Percentiles rank a stretch among this genome's conserved stretches.
Conservation (phyloP, 2,113 vertebrate genomes). For the Calyptomena viridis region DNA sequence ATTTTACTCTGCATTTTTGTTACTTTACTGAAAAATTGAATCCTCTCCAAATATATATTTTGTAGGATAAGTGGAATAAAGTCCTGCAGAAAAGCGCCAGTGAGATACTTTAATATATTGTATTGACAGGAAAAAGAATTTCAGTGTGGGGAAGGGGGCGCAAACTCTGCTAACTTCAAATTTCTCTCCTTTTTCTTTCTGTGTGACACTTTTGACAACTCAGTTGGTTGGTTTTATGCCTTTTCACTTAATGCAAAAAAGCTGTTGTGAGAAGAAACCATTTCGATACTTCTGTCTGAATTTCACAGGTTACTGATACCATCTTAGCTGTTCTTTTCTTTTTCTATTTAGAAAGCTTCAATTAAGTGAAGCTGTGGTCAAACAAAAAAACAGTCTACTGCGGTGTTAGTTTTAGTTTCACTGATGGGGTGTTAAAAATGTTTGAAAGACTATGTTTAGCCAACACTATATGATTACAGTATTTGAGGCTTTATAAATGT, state of each 20-base stretch:
- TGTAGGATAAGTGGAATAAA: neutral
- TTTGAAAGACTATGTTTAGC: neutral
- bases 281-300: neutral
- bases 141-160: rapidly evolving
- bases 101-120: neutral
- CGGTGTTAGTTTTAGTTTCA: neutral
- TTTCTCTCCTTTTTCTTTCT: neutral
- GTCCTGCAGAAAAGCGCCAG: neutral
- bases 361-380: neutral
- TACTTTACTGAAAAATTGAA: neutral
- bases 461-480: neutral
- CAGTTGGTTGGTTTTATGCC: neutral
- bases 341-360: neutral
- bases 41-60: neutral
- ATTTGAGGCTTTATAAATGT: neutral
- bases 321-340: neutral
- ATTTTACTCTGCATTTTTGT: neutral
- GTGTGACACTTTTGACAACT: neutral
- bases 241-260: neutral
- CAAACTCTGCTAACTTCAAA: neutral
- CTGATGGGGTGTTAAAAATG: neutral
- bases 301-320: neutral
- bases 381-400: neutral
- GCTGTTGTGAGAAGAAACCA: neutral
- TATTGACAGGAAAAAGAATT: neutral